These are phyloP conservation scores for Suillia variegata DNA, from an alignment of 2,888 invertebrate species.

Conservation along the genomic window DNA sequence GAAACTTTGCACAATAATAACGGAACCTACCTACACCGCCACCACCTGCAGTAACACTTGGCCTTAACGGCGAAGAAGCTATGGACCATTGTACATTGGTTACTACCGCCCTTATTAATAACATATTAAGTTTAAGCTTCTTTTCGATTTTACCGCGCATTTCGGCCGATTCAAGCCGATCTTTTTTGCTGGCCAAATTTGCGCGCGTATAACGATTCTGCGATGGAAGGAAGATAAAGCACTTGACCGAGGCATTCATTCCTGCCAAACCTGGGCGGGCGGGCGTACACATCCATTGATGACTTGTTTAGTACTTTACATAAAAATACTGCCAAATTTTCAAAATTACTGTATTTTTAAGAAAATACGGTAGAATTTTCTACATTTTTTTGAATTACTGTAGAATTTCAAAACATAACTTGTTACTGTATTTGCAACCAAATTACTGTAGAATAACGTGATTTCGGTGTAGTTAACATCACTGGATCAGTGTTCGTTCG, in stretches of 20 bases:
- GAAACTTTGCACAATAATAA: constrained; percentile 31
- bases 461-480: no score
- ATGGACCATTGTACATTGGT: constrained; percentile 20
- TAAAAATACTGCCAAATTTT: no score
- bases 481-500: no score
- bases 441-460: no score
- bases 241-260: constrained; percentile 93
- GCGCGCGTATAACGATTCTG: constrained; percentile 93
- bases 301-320: no score
- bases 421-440: no score
- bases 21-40: constrained; percentile 39
- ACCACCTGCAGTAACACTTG: constrained; percentile 7
- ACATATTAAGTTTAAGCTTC: constrained; percentile 84
- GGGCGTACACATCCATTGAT: constrained; percentile 87
- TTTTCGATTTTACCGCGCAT: constrained; percentile 96
- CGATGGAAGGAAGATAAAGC: constrained; percentile 86
- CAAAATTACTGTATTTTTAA: no score
- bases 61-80: constrained; percentile 15
- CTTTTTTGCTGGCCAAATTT: constrained; percentile 94
- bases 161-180: constrained; percentile 91
- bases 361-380: no score
- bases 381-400: no score
- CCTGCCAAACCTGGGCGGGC: constrained; percentile 98
- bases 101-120: no score
- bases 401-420: no score